These are phyloP conservation scores for Ostrea edulis DNA, from an alignment of 1,140 invertebrate species.

Conservation along the genomic window DNA sequence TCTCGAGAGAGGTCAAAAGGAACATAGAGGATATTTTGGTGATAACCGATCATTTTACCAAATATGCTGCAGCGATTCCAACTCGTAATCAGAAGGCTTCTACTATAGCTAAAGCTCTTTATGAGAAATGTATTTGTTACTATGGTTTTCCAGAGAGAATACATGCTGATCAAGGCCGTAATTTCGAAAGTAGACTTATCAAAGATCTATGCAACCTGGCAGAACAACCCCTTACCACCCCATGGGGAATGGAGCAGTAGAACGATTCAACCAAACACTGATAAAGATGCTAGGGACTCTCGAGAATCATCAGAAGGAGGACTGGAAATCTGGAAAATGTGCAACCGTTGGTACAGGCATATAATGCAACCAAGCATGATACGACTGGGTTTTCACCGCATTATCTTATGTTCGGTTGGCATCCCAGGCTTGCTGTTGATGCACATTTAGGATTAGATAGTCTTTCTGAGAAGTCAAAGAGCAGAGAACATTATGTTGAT, in stretches of 20 bases:
- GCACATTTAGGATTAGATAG: too few species aligned
- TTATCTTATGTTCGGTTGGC: not conserved
- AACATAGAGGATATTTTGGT: not conserved
- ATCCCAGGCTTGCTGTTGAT: too few species aligned
- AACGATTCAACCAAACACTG: too few species aligned
- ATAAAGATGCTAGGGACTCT: too few species aligned
- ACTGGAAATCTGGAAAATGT: too few species aligned
- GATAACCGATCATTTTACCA: not conserved
- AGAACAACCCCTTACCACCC: too few species aligned
- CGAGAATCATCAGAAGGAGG: too few species aligned
- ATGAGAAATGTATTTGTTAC: not conserved
- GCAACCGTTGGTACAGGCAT: too few species aligned
- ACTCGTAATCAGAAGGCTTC: not conserved
- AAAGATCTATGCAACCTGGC: not conserved
- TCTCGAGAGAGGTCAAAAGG: not conserved
- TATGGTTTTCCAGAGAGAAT: not conserved
- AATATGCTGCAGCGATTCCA: not conserved
- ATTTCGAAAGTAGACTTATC: not conserved
- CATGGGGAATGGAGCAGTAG: too few species aligned
- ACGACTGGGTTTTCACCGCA: not conserved
- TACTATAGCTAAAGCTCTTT: not conserved
- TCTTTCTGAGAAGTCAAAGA: too few species aligned
- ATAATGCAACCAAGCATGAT: not conserved
- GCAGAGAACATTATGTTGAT: too few species aligned
- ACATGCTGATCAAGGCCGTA: not conserved